phyloP scores from a whole-genome alignment of 2,113 vertebrate genomes.

The Poeciliopsis prolifica region DNA sequence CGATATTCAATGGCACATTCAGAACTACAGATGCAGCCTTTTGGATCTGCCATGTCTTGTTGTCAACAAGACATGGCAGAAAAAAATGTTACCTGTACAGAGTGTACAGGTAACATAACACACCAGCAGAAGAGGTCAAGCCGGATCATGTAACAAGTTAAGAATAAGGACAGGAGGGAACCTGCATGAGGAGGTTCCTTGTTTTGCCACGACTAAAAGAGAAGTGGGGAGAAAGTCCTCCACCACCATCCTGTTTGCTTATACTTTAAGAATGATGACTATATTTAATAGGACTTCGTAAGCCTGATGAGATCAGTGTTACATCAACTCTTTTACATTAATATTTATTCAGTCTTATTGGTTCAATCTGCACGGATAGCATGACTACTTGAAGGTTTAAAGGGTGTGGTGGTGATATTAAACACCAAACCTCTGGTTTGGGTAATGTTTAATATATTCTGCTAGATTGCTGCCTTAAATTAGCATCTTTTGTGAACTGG shows the following conservation, averaged over 20 bases:
- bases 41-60: neutral
- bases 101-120: slow-evolving; percentile 2
- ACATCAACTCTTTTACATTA: neutral
- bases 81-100: no score
- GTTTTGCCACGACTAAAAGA: slow-evolving; percentile 10
- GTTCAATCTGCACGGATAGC: neutral
- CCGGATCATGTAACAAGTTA: slow-evolving; percentile 2
- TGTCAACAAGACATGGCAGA: no score
- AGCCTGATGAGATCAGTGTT: neutral
- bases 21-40: neutral
- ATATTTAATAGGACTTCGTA: slow-evolving; percentile 12
- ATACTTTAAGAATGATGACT: slow-evolving; percentile 28
- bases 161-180: neutral
- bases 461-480: neutral
- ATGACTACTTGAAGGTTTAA: slow-evolving; percentile 1
- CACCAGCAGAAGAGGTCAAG: neutral
- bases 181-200: slow-evolving; percentile 9
- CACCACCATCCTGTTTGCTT: slow-evolving; percentile 16
- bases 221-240: slow-evolving; percentile 13
- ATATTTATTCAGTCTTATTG: neutral
- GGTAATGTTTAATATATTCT: neutral
- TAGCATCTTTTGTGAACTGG: neutral
- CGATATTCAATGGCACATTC: neutral
- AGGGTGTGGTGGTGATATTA: slow-evolving; percentile 25
- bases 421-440: neutral